A percentile compares a stretch with the other conserved stretches of the same genome.
Conservation (phyloP, 2,888 invertebrate species). For the Hemithea aestivaria region DNA sequence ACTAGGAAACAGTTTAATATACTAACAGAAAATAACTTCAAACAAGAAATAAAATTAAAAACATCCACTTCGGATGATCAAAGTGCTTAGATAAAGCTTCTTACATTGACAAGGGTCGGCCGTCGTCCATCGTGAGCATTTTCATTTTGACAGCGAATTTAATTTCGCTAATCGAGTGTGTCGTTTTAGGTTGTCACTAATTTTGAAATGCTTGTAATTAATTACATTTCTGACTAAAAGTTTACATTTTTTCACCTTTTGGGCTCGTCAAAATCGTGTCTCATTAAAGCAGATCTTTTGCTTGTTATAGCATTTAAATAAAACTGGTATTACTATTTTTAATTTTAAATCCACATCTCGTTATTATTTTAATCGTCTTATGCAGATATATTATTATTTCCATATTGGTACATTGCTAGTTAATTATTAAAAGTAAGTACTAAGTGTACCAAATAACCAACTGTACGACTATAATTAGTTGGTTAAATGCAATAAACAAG, state of each 20-base stretch:
- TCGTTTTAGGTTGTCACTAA: constrained; percentile 55
- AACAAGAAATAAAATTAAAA: constrained; percentile 7
- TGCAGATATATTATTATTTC: constrained; percentile 14
- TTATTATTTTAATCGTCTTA: constrained; percentile 21
- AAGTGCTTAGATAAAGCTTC: constrained; percentile 8
- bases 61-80: constrained; percentile 8
- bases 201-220: constrained; percentile 59
- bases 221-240: constrained; percentile 41
- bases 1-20: constrained; percentile 9
- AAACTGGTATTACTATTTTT: too few species aligned
- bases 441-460: constrained; percentile 3
- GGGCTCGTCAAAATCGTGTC: too few species aligned
- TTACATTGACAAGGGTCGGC: constrained; percentile 25
- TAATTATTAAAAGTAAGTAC: constrained; percentile 5
- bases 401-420: constrained; percentile 8
- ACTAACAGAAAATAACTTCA: constrained; percentile 8
- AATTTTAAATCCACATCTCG: constrained; percentile 3
- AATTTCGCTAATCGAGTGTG: constrained; percentile 23
- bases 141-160: constrained; percentile 4
- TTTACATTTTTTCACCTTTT: neutral
- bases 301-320: too few species aligned
- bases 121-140: constrained; percentile 1
- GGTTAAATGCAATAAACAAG: constrained; percentile 25
- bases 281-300: too few species aligned
- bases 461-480: constrained; percentile 18